Evolutionary conservation across 2,797 vertebrate species (phyloP).

Genomic region (Emys orbicularis): DNA sequence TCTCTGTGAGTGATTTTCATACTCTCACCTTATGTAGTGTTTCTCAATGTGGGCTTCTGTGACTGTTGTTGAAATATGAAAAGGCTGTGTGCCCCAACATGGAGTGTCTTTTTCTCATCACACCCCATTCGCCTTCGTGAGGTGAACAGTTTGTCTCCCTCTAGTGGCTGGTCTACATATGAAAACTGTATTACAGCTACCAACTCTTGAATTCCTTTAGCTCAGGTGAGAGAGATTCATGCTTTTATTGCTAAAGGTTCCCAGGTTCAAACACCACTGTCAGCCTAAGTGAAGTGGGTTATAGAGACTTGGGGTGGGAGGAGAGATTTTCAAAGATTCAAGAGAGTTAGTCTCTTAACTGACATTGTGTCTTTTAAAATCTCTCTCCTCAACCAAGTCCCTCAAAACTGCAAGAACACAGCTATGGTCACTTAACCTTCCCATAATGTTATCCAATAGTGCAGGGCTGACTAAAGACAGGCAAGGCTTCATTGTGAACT

Average conservation of each 20-base stretch:
- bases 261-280: background rate
- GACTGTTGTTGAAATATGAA: background rate
- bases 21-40: background rate
- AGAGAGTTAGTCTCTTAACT: background rate
- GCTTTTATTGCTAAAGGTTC: background rate
- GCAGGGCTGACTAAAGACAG: background rate
- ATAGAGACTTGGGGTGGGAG: background rate
- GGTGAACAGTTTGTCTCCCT: accelerated
- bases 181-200: background rate
- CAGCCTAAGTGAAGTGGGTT: background rate
- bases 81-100: background rate
- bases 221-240: background rate
- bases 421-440: background rate
- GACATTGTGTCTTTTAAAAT: background rate
- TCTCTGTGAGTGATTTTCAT: background rate
- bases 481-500: background rate
- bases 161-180: background rate
- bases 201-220: background rate
- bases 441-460: background rate
- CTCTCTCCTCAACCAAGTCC: background rate
- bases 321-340: background rate
- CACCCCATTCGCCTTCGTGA: background rate
- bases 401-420: background rate
- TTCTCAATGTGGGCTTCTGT: background rate
- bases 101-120: background rate